Conservation (phyloP, 2,888 invertebrate species). For the Julus scanicus region DNA sequence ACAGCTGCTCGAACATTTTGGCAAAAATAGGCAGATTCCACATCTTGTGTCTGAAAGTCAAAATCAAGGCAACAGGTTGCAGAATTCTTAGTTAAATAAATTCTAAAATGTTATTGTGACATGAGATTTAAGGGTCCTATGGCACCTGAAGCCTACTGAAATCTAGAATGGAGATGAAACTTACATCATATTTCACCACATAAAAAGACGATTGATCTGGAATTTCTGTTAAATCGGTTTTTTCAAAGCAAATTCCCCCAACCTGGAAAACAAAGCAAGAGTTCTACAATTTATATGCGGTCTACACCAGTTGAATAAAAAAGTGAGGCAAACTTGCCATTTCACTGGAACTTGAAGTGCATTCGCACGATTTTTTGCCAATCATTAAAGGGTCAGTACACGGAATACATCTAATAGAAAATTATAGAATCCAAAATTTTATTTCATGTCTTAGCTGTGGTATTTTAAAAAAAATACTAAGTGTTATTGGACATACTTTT, state of each 20-base stretch:
- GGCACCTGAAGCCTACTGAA: background rate
- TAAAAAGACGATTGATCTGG: slow-evolving; percentile 53
- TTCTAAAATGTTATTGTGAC: no score
- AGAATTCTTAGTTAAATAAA: background rate
- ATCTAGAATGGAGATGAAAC: background rate
- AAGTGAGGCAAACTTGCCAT: background rate
- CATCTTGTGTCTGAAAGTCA: slow-evolving; percentile 19
- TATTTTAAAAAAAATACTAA: background rate
- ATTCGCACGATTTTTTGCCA: slow-evolving; percentile 52
- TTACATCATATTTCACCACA: slow-evolving; percentile 53
- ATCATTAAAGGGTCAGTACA: slow-evolving; percentile 50
- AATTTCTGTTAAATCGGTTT: slow-evolving; percentile 52
- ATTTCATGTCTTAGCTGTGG: background rate
- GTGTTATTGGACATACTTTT: background rate
- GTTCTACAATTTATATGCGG: background rate
- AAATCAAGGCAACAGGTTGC: background rate
- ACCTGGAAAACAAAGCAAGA: slow-evolving; percentile 1
- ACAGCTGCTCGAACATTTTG: slow-evolving; percentile 49
- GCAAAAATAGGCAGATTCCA: slow-evolving; percentile 54
- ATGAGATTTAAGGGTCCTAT: no score
- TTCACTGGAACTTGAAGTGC: background rate
- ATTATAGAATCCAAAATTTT: background rate
- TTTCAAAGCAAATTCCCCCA: slow-evolving; percentile 52
- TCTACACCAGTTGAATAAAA: no score
- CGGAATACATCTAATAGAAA: slow-evolving; percentile 51